Conservation (phyloP, 2,113 vertebrate genomes). For the Ivindomyrus marchei region DNA sequence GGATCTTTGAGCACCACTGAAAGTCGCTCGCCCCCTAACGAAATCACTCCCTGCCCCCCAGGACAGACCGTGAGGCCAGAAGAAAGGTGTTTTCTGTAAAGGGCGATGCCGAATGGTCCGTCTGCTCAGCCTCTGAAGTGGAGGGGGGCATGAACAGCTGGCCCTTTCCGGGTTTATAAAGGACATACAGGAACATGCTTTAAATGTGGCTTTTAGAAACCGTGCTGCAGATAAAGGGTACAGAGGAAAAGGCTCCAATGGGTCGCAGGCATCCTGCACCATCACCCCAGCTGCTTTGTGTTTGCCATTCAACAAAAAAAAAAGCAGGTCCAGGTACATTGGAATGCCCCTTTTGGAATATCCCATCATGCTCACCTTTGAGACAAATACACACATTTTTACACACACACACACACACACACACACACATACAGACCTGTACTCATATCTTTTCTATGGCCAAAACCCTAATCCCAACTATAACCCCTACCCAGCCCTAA, state of each 20-base stretch:
- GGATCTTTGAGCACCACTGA: constrained; percentile 41
- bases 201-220: constrained; percentile 54
- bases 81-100: constrained; percentile 64
- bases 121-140: constrained; percentile 40
- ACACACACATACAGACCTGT: too few relatives aligned
- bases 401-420: too few relatives aligned
- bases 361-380: neutral
- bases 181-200: constrained; percentile 36
- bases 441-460: too few relatives aligned
- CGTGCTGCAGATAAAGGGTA: constrained; percentile 58
- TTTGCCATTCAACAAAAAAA: neutral
- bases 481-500: too few relatives aligned
- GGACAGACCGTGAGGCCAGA: constrained; percentile 47
- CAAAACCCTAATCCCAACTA: too few relatives aligned
- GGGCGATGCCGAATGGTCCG: constrained; percentile 27
- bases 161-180: constrained; percentile 57
- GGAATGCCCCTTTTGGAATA: neutral
- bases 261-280: neutral
- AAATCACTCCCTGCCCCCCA: constrained; percentile 49
- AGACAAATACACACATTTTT: too few relatives aligned
- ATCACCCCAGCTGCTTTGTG: neutral
- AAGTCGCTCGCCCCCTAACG: constrained; percentile 42
- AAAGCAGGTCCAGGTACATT: neutral
- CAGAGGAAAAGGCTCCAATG: neutral
- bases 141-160: constrained; percentile 27